phyloP scores from a whole-genome alignment of 1,140 invertebrate species.

The Hyphantria cunea region DNA sequence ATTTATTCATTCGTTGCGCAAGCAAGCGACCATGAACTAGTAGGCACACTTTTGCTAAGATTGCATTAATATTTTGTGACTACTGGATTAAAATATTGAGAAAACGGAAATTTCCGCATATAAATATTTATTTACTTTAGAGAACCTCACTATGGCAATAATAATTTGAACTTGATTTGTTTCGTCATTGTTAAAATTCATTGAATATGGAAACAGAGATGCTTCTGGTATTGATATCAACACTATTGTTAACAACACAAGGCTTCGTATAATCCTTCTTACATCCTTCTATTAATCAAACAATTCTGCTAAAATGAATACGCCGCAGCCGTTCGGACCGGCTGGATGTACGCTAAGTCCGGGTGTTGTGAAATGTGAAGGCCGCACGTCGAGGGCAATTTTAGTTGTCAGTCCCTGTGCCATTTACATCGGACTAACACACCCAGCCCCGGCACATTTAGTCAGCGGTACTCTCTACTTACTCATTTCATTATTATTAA shows the following conservation, averaged over 20 bases:
- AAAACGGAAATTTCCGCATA: conserved; percentile 34
- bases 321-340: conserved; percentile 46
- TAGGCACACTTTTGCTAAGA: conserved; percentile 15
- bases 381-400: conserved; percentile 63
- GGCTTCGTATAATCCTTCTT: conserved; percentile 2
- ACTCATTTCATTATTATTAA: not conserved
- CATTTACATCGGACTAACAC: conserved; percentile 61
- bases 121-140: not conserved
- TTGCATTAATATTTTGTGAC: conserved; percentile 29
- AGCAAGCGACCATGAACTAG: conserved; percentile 34
- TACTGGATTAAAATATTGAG: conserved; percentile 26
- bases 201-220: no score
- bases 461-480: conserved; percentile 3
- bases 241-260: not conserved
- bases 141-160: no score
- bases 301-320: conserved; percentile 48
- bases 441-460: conserved; percentile 32
- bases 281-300: conserved; percentile 23
- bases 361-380: conserved; percentile 80
- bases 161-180: no score
- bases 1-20: conserved; percentile 19
- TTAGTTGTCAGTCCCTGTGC: conserved; percentile 68
- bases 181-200: no score
- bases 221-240: not conserved
- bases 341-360: conserved; percentile 72